A percentile compares a stretch with the other conserved stretches of the same genome.
These are phyloP conservation scores for Latrodectus geometricus DNA, from an alignment of 1,140 invertebrate species.

Conservation along the genomic window DNA sequence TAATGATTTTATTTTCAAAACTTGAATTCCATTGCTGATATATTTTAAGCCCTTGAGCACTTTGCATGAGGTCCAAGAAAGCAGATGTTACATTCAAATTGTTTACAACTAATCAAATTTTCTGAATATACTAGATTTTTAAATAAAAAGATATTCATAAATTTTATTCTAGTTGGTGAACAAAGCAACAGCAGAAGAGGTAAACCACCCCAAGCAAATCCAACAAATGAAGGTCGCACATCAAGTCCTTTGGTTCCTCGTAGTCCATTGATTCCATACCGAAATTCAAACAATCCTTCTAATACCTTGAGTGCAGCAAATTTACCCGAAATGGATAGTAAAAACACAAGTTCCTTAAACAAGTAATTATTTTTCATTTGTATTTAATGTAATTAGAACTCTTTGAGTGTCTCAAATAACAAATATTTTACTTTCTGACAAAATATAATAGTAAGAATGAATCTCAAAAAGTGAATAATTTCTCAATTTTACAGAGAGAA, in stretches of 20 bases:
- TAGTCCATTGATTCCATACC: constrained; percentile 45
- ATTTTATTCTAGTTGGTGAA: background rate
- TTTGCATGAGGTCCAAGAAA: too few species aligned
- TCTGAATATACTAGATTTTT: too few species aligned
- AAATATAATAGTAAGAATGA: too few species aligned
- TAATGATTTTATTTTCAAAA: too few species aligned
- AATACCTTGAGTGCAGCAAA: constrained; percentile 3
- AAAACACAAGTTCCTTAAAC: constrained; percentile 37
- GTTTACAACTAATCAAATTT: too few species aligned
- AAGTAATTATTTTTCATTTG: constrained; percentile 1
- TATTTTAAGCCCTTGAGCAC: too few species aligned
- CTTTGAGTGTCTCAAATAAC: too few species aligned
- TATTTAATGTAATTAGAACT: background rate
- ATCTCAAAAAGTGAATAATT: background rate
- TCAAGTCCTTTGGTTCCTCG: constrained; percentile 44
- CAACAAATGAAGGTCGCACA: background rate
- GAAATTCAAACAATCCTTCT: constrained; percentile 18
- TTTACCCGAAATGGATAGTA: constrained; percentile 9
- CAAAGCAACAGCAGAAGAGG: constrained; percentile 36
- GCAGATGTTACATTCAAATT: too few species aligned
- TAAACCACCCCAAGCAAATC: constrained; percentile 8
- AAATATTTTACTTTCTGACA: too few species aligned
- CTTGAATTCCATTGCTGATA: too few species aligned
- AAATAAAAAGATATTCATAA: background rate
- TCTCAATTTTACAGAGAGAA: constrained; percentile 9